Evolutionary conservation across 2,888 invertebrate species (phyloP).

Genomic region (Rapana venosa): DNA sequence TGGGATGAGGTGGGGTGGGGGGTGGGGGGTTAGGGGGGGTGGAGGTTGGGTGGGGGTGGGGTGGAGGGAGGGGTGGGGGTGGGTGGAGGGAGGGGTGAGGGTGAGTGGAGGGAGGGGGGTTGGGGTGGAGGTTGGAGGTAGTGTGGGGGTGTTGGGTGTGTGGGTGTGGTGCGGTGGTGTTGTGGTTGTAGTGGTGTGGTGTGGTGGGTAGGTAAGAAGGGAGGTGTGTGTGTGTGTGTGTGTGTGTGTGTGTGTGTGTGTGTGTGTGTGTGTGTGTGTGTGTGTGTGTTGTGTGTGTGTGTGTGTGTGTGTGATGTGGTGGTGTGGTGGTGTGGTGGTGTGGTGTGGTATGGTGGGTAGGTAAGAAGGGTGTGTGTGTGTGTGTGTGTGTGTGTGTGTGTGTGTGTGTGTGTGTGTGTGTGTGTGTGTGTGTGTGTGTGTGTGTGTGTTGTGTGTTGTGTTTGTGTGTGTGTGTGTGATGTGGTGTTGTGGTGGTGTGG

Average conservation of each 20-base stretch:
- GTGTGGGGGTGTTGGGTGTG: not conserved
- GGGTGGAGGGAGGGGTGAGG: not conserved
- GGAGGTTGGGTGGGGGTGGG: not conserved
- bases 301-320: conserved; percentile 1
- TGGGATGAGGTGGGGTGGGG: not conserved
- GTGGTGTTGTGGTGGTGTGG: not conserved
- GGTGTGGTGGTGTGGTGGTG: not conserved
- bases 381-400: conserved; percentile 1
- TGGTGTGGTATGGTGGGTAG: too few relatives aligned
- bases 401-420: conserved; percentile 1
- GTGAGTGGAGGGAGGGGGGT: not conserved
- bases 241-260: not conserved
- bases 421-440: conserved; percentile 1
- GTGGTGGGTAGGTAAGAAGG: not conserved
- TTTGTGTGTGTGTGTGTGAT: not conserved
- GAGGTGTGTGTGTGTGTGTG: not conserved
- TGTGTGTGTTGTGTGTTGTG: not conserved
- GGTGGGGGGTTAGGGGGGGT: not conserved
- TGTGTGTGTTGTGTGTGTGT: conserved; percentile 1
- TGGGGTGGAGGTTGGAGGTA: not conserved
- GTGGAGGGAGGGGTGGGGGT: not conserved
- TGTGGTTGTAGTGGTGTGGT: not conserved
- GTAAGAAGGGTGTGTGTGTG: not conserved
- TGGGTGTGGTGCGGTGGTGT: not conserved
- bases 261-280: not conserved